Percentiles rank a stretch among this genome's conserved stretches.
phyloP scores from a whole-genome alignment of 2,113 vertebrate species.

The Ahaetulla prasina region DNA sequence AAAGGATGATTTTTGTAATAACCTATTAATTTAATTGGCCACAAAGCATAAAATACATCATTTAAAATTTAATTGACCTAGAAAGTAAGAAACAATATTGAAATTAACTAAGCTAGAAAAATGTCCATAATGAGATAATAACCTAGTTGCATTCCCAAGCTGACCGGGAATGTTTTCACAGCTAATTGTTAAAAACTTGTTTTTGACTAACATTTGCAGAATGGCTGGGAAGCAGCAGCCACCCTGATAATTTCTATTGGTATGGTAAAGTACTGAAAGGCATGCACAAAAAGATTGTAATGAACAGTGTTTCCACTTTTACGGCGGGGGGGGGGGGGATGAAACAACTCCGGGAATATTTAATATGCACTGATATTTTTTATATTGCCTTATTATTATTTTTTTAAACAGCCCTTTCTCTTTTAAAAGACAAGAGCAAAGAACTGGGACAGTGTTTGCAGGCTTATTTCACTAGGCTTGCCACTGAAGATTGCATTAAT shows the following conservation, averaged over 20 bases:
- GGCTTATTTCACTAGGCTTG: slow-evolving; percentile 74
- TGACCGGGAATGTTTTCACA: slow-evolving; percentile 69
- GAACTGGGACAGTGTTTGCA: slow-evolving; percentile 73
- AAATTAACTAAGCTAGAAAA: slow-evolving; percentile 86
- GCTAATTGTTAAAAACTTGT: slow-evolving; percentile 73
- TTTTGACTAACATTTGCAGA: slow-evolving; percentile 61
- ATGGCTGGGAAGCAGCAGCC: slow-evolving; percentile 50
- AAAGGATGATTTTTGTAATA: slow-evolving; percentile 93
- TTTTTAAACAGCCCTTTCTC: slow-evolving; percentile 23
- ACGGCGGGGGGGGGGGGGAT: neutral
- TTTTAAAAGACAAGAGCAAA: slow-evolving; percentile 58
- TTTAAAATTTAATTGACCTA: slow-evolving; percentile 99
- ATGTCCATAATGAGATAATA: slow-evolving; percentile 84
- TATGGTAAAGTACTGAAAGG: slow-evolving; percentile 45
- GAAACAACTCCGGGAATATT: slow-evolving; percentile 31
- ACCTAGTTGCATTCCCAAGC: slow-evolving; percentile 73
- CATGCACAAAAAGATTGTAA: slow-evolving; percentile 42
- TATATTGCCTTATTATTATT: slow-evolving; percentile 37
- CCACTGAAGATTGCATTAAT: slow-evolving; percentile 93
- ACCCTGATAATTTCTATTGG: slow-evolving; percentile 56
- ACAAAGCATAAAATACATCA: slow-evolving; percentile 96
- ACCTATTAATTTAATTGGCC: slow-evolving; percentile 99
- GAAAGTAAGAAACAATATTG: slow-evolving; percentile 95
- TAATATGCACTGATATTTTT: slow-evolving; percentile 39
- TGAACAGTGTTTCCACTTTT: slow-evolving; percentile 56